These are phyloP conservation scores for Bradypodion pumilum DNA, from an alignment of 2,797 vertebrate genomes.

Conservation along the genomic window DNA sequence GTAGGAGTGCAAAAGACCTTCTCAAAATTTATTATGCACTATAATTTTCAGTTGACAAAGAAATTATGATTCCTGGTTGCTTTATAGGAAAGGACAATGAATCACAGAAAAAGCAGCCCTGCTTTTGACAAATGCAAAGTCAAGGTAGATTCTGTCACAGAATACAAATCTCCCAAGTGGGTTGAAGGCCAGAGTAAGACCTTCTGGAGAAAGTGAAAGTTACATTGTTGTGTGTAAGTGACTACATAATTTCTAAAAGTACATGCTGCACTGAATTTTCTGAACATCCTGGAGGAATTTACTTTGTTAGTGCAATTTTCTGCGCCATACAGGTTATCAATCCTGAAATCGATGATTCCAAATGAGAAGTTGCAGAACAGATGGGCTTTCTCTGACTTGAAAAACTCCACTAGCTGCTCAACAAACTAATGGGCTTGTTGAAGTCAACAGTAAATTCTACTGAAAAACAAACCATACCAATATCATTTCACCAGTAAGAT, in stretches of 20 bases:
- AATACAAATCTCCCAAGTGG: neutral
- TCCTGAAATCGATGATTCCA: conserved; percentile 34
- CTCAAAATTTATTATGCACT: neutral
- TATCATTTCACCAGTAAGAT: neutral
- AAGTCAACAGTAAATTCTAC: conserved; percentile 10
- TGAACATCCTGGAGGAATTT: conserved; percentile 7
- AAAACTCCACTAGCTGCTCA: neutral
- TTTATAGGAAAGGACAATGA: neutral
- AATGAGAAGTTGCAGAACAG: conserved; percentile 27
- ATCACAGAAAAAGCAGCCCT: neutral
- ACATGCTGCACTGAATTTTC: conserved; percentile 14
- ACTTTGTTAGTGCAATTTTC: conserved; percentile 1
- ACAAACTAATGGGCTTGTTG: conserved; percentile 24
- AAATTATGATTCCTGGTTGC: neutral
- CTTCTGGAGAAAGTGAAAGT: neutral
- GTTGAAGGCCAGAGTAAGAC: neutral
- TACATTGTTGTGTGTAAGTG: conserved; percentile 5
- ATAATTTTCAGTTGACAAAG: neutral
- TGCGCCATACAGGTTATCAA: conserved; percentile 20
- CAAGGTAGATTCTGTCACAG: neutral
- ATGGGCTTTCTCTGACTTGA: neutral
- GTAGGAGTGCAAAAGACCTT: neutral
- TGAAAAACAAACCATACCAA: neutral
- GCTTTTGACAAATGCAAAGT: neutral
- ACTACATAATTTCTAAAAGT: conserved; percentile 13